A percentile compares a stretch with the other conserved stretches of the same genome.
Conservation (phyloP, 2,888 invertebrate genomes). For the Diarsia dahlii region DNA sequence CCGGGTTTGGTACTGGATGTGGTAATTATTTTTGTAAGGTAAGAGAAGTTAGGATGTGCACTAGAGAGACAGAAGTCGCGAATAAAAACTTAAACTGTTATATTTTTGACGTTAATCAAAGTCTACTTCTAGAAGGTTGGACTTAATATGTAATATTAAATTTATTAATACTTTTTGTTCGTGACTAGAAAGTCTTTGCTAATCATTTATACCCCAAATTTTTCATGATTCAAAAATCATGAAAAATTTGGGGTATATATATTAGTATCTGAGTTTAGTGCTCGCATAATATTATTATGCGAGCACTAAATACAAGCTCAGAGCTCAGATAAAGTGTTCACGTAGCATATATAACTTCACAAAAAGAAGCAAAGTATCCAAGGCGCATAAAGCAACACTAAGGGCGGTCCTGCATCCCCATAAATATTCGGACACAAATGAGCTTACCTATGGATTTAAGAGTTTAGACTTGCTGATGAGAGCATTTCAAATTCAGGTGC, state of each 20-base stretch:
- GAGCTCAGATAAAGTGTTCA: not conserved
- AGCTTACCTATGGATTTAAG: slow-evolving; percentile 68
- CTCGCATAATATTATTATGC: not conserved
- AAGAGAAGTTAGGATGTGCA: too few species aligned
- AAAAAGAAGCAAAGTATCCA: slow-evolving; percentile 18
- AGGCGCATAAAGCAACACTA: slow-evolving; percentile 28
- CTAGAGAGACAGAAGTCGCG: not conserved
- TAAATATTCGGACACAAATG: slow-evolving; percentile 67
- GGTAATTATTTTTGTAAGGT: slow-evolving; percentile 9
- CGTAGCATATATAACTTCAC: not conserved
- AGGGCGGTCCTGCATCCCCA: slow-evolving; percentile 47
- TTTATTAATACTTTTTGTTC: too few species aligned
- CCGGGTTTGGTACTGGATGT: not conserved
- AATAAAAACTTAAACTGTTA: not conserved
- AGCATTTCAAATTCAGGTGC: slow-evolving; percentile 68
- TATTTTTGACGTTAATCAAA: not conserved
- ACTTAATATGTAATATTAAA: too few species aligned
- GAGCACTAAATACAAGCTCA: too few species aligned
- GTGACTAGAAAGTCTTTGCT: too few species aligned
- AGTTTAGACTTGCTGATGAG: slow-evolving; percentile 72
- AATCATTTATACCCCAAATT: too few species aligned
- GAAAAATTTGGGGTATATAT: too few species aligned
- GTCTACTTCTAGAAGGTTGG: too few species aligned
- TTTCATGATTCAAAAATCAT: too few species aligned
- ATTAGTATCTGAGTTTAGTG: too few species aligned